These are phyloP conservation scores for Trichonephila clavata DNA, from an alignment of 1,140 invertebrate species.

Conservation along the genomic window DNA sequence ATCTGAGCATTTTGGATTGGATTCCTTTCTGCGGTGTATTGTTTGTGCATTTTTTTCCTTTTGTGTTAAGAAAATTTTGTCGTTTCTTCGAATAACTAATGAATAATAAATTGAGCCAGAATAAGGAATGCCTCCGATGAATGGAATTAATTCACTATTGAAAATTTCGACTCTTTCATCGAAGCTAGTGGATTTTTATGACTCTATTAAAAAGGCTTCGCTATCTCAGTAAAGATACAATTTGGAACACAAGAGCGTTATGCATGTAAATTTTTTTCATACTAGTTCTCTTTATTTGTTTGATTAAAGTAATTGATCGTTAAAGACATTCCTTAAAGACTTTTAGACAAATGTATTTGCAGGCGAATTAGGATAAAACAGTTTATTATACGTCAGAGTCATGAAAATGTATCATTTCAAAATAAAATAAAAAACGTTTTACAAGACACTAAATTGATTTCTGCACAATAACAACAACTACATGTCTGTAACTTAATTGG, in stretches of 20 bases:
- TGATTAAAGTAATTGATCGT: background rate
- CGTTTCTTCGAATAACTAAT: constrained; percentile 16
- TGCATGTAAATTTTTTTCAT: background rate
- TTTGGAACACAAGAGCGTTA: background rate
- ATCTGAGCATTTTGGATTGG: constrained; percentile 6
- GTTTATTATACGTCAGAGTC: background rate
- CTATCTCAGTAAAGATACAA: background rate
- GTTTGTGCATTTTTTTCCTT: background rate
- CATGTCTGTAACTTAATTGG: no score
- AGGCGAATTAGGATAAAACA: background rate
- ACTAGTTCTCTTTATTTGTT: background rate
- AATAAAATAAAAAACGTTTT: background rate
- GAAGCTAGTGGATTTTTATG: background rate
- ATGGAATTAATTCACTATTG: constrained; percentile 38
- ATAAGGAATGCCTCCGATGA: background rate
- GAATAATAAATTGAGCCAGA: background rate
- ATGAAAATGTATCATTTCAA: background rate
- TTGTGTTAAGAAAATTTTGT: background rate
- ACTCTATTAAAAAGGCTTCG: background rate
- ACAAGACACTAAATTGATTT: background rate
- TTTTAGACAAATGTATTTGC: background rate
- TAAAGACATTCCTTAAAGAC: background rate
- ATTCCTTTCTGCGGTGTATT: constrained; percentile 5
- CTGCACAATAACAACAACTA: background rate
- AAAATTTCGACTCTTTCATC: constrained; percentile 11